A percentile compares a stretch with the other conserved stretches of the same genome.
Conservation (phyloP, 2,797 vertebrate genomes). For the Lacerta viridis region DNA sequence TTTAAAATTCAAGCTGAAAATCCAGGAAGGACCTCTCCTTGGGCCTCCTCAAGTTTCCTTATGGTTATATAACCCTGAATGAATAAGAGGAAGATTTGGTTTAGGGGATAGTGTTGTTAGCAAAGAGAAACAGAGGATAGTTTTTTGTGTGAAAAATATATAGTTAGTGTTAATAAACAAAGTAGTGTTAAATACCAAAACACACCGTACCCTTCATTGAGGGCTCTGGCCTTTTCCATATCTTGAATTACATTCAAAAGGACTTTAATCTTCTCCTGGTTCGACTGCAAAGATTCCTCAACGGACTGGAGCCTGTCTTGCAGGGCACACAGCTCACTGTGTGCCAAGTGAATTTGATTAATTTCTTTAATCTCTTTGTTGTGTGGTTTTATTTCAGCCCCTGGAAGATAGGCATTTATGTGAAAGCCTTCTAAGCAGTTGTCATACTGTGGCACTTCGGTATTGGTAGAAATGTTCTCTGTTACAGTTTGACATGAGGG, state of each 20-base stretch:
- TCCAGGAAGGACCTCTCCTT: background rate
- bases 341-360: slow-evolving; percentile 77
- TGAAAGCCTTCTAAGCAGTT: slow-evolving; percentile 69
- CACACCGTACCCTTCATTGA: slow-evolving; percentile 92
- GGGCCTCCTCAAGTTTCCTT: background rate
- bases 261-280: slow-evolving; percentile 99
- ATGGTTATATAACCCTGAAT: background rate
- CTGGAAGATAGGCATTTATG: slow-evolving; percentile 64
- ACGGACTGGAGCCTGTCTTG: slow-evolving; percentile 91
- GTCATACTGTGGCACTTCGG: slow-evolving; percentile 65
- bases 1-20: background rate
- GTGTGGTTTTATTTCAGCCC: slow-evolving; percentile 69
- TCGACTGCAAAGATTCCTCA: slow-evolving; percentile 94
- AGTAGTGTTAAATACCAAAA: slow-evolving; percentile 54
- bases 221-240: slow-evolving; percentile 95
- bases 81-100: no score
- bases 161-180: background rate
- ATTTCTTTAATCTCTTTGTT: slow-evolving; percentile 69
- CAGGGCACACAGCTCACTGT: slow-evolving; percentile 79
- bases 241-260: slow-evolving; percentile 99
- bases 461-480: slow-evolving; percentile 45
- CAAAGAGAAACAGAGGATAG: no score
- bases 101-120: background rate
- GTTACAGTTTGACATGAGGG: slow-evolving; percentile 42
- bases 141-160: slow-evolving; percentile 5